Base-by-base conservation (phyloP, 35 echinoderm and acorn worm species). In the Ophioderma brevispina region DNA sequence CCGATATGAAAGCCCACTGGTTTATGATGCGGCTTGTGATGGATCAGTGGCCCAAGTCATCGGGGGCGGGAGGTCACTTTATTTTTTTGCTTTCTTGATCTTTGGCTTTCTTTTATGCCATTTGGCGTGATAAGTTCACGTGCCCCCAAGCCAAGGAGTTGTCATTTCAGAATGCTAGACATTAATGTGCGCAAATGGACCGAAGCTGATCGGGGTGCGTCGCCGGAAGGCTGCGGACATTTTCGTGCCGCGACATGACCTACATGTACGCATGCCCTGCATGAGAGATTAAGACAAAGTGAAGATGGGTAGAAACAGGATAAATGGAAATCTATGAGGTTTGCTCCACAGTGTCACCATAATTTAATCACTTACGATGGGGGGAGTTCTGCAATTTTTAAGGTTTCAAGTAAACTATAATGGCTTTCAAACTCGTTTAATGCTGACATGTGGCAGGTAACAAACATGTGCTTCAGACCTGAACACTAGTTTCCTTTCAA, bases 311-410 rank as follows among this genome's bases (percentile, higher is more conserved):
- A 13, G 59, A 30, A 2, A 70, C 59, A 25, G 28, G 59, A 70
- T 70, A 70, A 70, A 70, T 70, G 59, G 59, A 70, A 70, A 70
- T 70, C 59, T 70, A 70, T 70, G 59, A 70, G 59, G 59, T 70
- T 70, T 70, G 59, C 59, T 70, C 28, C 6, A 25, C 59, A 18
- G 28, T 70, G 59, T 70, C 59, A 70, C 59, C 59, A 70, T 70
- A 70, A 70, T 70, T 70, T 70, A 70, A 70, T 70, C 59, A 70
- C 59, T 70, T 70, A 70, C 59, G 59, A 70, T 15, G 59, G 59
- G 28, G 59, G 59, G 59, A 70, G 59, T 70, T 70, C 59, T 70
- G 59, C 59, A 70, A 70, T 70, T 70, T 70, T 70, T 6, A 70
- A 70, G 59, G 59, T 70, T 70, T 70, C 6, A 6, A 70, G 59